Evolutionary conservation across 2,888 invertebrate genomes (phyloP).

Genomic region (Drosophila koepferae): DNA sequence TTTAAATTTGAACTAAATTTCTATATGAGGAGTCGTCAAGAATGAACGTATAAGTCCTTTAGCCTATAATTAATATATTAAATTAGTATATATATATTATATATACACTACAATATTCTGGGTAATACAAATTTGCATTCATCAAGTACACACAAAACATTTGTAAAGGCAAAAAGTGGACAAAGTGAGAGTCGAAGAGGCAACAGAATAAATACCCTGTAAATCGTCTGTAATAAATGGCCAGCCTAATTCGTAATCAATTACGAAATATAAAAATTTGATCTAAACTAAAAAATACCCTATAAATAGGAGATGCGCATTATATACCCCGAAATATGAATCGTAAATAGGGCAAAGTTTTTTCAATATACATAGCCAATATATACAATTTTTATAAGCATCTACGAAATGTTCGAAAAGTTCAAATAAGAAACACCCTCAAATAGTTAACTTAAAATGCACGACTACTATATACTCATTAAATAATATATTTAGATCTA

Average conservation of each 20-base stretch:
- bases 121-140: conserved; percentile 4
- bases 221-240: not conserved
- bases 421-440: not conserved
- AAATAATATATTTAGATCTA: not conserved
- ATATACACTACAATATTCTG: too few relatives aligned
- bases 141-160: conserved; percentile 50
- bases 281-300: too few relatives aligned
- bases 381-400: not conserved
- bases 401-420: not conserved
- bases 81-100: too few relatives aligned
- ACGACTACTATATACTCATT: not conserved
- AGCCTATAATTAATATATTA: too few relatives aligned
- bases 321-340: not conserved
- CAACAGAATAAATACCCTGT: conserved; percentile 21
- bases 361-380: too few relatives aligned
- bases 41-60: too few relatives aligned
- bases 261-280: not conserved
- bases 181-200: not conserved
- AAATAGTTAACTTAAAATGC: not conserved
- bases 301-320: too few relatives aligned
- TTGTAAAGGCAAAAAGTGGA: conserved; percentile 32
- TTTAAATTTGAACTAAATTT: too few relatives aligned
- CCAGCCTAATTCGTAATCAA: not conserved
- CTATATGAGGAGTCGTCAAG: too few relatives aligned
- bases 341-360: rapidly evolving